phyloP scores from a whole-genome alignment of 2,113 vertebrate genomes.

The Agelaius tricolor region DNA sequence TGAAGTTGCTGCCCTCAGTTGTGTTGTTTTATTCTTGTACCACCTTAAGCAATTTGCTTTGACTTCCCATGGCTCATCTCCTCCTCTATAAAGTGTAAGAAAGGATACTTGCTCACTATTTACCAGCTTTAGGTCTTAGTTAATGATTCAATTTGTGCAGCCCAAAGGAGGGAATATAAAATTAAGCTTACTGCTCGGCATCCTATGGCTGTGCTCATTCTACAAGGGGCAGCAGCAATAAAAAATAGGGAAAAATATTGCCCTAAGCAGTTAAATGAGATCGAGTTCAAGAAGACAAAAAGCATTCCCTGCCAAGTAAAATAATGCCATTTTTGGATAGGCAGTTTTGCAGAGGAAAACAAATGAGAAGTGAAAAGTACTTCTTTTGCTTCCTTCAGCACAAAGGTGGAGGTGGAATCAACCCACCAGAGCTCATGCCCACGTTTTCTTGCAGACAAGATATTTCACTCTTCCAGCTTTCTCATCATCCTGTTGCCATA shows the following conservation, averaged over 20 bases:
- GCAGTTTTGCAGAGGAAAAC: background rate
- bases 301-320: background rate
- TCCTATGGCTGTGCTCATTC: background rate
- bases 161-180: background rate
- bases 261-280: background rate
- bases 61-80: background rate
- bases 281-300: background rate
- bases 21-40: background rate
- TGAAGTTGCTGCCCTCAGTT: background rate
- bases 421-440: background rate
- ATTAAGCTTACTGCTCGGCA: background rate
- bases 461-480: conserved; percentile 1
- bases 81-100: background rate
- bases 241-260: background rate
- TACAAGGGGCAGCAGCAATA: background rate
- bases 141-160: background rate
- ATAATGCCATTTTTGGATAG: background rate
- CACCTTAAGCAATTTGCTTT: background rate
- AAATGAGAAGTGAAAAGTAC: background rate
- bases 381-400: background rate
- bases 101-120: background rate
- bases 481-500: background rate
- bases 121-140: background rate
- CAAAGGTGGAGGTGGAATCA: background rate
- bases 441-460: background rate